Conservation (phyloP, 2,797 vertebrate species). For the Discoglossus pictus region DNA sequence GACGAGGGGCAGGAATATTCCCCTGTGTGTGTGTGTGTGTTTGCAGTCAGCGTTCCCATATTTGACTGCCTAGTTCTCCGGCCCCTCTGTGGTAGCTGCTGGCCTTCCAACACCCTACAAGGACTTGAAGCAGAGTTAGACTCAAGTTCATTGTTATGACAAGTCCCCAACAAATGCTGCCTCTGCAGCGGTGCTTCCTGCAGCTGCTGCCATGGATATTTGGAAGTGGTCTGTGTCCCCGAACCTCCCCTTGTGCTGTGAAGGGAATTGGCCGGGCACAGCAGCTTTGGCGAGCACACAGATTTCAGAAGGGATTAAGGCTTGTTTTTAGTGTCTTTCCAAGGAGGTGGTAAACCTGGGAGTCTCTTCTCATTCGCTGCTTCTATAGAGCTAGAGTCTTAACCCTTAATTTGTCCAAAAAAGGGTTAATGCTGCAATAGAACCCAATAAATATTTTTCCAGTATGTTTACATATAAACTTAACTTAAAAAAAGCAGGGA, state of each 20-base stretch:
- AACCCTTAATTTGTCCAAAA: too few species aligned
- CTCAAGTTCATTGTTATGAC: conserved; percentile 50
- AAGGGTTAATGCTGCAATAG: too few species aligned
- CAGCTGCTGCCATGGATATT: conserved; percentile 35
- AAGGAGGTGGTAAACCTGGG: conserved; percentile 41
- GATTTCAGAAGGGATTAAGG: conserved; percentile 44
- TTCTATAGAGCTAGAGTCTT: conserved; percentile 31
- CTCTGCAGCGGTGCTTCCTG: conserved; percentile 37
- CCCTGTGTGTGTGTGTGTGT: conserved; percentile 14
- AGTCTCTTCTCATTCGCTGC: conserved; percentile 33
- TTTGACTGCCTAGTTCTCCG: conserved; percentile 30
- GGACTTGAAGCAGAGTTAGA: conserved; percentile 45
- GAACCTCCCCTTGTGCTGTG: conserved; percentile 41
- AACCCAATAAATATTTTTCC: too few species aligned
- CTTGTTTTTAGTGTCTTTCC: conserved; percentile 37
- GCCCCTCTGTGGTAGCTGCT: conserved; percentile 22
- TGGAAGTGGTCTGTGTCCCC: background rate
- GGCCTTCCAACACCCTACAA: conserved; percentile 40
- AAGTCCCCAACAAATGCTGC: conserved; percentile 42
- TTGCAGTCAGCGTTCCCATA: conserved; percentile 35
- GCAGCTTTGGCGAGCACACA: conserved; percentile 36
- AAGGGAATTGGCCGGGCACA: conserved; percentile 40
- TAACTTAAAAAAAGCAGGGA: too few species aligned
- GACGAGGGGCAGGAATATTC: conserved; percentile 22
- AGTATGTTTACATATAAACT: too few species aligned